Percentiles rank a stretch among this genome's conserved stretches.
phyloP scores from a whole-genome alignment of 1,140 invertebrate species.

The Lucilia sericata region DNA sequence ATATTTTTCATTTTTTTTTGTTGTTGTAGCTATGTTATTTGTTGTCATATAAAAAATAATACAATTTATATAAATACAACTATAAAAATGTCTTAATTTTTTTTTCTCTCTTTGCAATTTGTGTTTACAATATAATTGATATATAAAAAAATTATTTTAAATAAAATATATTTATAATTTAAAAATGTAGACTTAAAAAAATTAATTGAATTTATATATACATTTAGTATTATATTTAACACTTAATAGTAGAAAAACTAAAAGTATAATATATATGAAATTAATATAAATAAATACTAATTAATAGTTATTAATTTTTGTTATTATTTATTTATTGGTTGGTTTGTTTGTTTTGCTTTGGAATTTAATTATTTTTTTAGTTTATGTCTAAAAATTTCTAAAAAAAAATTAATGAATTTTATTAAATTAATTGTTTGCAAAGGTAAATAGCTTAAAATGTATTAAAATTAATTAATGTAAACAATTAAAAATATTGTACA shows the following conservation, averaged over 20 bases:
- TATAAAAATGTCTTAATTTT: slow-evolving; percentile 26
- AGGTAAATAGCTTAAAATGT: neutral
- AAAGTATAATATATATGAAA: neutral
- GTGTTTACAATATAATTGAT: neutral
- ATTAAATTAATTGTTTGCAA: neutral
- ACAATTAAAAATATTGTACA: too few species aligned
- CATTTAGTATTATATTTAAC: slow-evolving; percentile 1
- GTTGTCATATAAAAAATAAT: slow-evolving; percentile 6
- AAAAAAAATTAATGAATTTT: slow-evolving; percentile 2
- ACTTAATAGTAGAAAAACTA: neutral
- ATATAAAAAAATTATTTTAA: neutral
- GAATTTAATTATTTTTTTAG: neutral
- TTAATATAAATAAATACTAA: slow-evolving; percentile 16
- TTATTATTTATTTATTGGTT: neutral
- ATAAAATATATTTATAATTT: neutral
- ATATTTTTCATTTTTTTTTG: neutral
- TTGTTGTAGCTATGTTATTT: neutral
- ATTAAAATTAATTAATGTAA: neutral
- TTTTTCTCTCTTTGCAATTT: slow-evolving; percentile 3
- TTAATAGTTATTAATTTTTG: neutral
- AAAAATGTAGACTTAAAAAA: neutral
- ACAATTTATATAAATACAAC: slow-evolving; percentile 12
- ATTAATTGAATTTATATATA: neutral
- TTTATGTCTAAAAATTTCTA: neutral
- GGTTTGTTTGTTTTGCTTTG: slow-evolving; percentile 29